phyloP scores from a whole-genome alignment of 2,113 vertebrate species.

The Aramus guarauna region DNA sequence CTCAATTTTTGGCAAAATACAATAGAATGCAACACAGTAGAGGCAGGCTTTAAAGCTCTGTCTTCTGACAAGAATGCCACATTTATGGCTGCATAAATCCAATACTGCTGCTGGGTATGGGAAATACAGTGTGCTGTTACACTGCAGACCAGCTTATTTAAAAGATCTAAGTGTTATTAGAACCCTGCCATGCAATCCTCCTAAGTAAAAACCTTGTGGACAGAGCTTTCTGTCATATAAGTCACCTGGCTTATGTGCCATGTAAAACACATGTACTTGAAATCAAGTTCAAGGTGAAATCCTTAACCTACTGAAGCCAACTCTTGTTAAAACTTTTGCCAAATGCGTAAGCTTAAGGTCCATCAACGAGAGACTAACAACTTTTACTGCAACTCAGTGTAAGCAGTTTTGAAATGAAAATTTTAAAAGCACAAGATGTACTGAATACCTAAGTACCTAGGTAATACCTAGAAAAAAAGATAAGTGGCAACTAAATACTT shows the following conservation, averaged over 20 bases:
- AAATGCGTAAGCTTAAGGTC: not conserved
- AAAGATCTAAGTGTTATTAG: not conserved
- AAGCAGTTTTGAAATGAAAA: not conserved
- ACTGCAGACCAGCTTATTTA: not conserved
- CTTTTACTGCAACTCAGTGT: not conserved
- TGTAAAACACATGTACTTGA: fast-evolving
- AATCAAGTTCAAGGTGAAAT: not conserved
- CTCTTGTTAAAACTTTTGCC: not conserved
- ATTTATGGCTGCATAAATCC: not conserved
- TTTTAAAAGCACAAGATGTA: not conserved
- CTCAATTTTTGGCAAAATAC: not conserved
- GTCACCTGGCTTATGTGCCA: not conserved
- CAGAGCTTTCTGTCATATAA: not conserved
- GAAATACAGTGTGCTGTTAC: not conserved
- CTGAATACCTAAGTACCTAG: not conserved
- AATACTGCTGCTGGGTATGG: fast-evolving
- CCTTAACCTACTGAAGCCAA: not conserved
- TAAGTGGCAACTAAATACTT: fast-evolving
- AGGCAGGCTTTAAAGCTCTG: not conserved
- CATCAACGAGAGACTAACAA: not conserved
- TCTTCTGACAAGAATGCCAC: not conserved
- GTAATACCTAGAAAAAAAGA: not conserved
- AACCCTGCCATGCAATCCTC: not conserved
- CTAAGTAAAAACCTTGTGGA: not conserved
- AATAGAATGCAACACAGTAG: not conserved